phyloP scores from a whole-genome alignment of 2,888 invertebrate genomes.

The Listrodromus nycthemerus region DNA sequence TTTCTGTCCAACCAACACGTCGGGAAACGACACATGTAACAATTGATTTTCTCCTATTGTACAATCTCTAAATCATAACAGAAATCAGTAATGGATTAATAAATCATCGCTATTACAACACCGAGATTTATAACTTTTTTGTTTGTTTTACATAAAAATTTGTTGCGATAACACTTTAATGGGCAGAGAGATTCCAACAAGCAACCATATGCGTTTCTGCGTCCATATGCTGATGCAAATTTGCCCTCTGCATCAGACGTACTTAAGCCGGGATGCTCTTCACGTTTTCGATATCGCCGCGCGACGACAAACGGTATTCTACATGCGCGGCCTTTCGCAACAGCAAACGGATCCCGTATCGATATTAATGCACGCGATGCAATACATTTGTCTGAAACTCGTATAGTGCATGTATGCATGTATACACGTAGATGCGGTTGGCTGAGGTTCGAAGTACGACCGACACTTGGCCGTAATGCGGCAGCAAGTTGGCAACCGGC shows the following conservation, averaged over 20 bases:
- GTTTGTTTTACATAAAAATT: neutral
- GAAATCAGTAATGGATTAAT: no score
- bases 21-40: neutral
- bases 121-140: neutral
- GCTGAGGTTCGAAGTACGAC: neutral
- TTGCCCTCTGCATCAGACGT: constrained; percentile 42
- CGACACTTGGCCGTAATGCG: neutral
- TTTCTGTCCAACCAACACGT: neutral
- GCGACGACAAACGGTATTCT: constrained; percentile 66
- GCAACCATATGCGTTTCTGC: constrained; percentile 15
- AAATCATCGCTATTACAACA: no score
- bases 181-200: constrained; percentile 9
- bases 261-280: constrained; percentile 50
- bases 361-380: constrained; percentile 62
- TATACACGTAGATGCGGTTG: no score
- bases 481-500: no score
- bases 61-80: no score
- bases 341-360: constrained; percentile 57
- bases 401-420: no score
- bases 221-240: constrained; percentile 13
- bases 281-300: constrained; percentile 67
- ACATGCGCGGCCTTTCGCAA: constrained; percentile 44
- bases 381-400: constrained; percentile 24
- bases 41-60: neutral
- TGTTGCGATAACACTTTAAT: neutral